Evolutionary conservation across 1,140 invertebrate genomes (phyloP), one percentile per base, ranked within the genome.

Genomic region (Orchestia grillus): DNA sequence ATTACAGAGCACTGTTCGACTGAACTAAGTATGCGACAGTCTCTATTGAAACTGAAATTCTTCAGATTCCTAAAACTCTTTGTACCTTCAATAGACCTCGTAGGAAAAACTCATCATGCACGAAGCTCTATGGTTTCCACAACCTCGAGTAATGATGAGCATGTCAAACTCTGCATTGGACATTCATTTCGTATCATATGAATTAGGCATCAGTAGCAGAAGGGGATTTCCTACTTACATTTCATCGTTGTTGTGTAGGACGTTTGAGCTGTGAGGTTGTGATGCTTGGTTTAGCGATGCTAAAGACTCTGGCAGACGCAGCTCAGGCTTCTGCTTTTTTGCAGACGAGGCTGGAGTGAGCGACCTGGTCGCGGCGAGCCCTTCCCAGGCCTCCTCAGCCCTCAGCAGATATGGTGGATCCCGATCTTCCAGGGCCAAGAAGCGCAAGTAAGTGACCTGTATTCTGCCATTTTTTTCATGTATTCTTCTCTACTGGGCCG

Each of bases 321-420:
- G 88, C 88, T 90, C 88, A 90, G 36, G 88, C 88, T 43, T 90
- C 11, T 90, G 88, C 43, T 90, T 90, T 77, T 28, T 90, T 90
- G 43, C 88, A 90, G 88, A 90, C 43, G 88, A 90, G 43, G 43
- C 88, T 44, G 88, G 41, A 44, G 43, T 41, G n/a, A 41, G 88
- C 43, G 88, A 44, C 43, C 41, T 41, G 88, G 43, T 90, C 43
- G 41, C 88, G n/a, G n/a, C 41, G 43, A 90, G 88, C 88, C 88
- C 88, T 44, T 90, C 43, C 36, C 62, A 77, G 8, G 88, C 88
- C n/a, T 90, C 88, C 88, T 90, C 62, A 77, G 62, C 88, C 88
- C 88, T 90, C 92, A 94, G 92, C 36, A 8, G 0, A 8, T 44
- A 44, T 40, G n/a, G 43, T 40, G 36, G 92, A 6, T 94, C 92